Conservation (phyloP, 1,140 invertebrate genomes). For the Alviniconcha marisindica region DNA sequence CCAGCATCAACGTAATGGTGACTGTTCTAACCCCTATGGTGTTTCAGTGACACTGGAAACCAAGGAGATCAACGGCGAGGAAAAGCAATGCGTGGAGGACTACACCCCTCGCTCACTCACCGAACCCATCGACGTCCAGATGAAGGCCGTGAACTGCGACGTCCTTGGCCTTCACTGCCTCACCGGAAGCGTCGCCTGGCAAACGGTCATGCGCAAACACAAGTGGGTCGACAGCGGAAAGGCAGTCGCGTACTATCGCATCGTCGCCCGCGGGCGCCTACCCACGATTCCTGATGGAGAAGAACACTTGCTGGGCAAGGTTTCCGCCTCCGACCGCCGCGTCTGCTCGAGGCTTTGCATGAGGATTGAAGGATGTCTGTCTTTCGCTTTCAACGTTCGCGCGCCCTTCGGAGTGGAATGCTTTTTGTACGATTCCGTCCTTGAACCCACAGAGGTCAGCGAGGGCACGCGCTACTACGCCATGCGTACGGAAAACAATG, state of each 20-base stretch:
- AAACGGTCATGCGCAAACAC: slow-evolving; percentile 36
- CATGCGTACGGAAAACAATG: slow-evolving; percentile 8
- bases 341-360: slow-evolving; percentile 41
- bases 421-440: slow-evolving; percentile 2
- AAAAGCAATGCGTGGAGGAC: slow-evolving; percentile 45
- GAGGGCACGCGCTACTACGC: slow-evolving; percentile 39
- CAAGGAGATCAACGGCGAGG: slow-evolving; percentile 16
- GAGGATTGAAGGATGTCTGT: slow-evolving; percentile 31
- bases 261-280: slow-evolving; percentile 38
- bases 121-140: slow-evolving; percentile 1
- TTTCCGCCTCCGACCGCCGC: slow-evolving; percentile 34
- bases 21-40: too few species aligned
- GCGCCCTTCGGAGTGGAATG: slow-evolving; percentile 15
- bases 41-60: slow-evolving; percentile 41
- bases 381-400: slow-evolving; percentile 27
- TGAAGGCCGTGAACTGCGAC: slow-evolving; percentile 40
- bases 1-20: too few species aligned
- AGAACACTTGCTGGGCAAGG: slow-evolving; percentile 31
- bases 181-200: slow-evolving; percentile 37
- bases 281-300: not conserved
- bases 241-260: slow-evolving; percentile 43
- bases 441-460: slow-evolving; percentile 1
- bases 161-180: slow-evolving; percentile 36
- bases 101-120: slow-evolving; percentile 1
- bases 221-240: slow-evolving; percentile 40